A percentile compares a stretch with the other conserved stretches of the same genome.
These are phyloP conservation scores for Craseonycteris thonglongyai DNA, from an alignment of 2,113 vertebrate genomes.

Conservation along the genomic window DNA sequence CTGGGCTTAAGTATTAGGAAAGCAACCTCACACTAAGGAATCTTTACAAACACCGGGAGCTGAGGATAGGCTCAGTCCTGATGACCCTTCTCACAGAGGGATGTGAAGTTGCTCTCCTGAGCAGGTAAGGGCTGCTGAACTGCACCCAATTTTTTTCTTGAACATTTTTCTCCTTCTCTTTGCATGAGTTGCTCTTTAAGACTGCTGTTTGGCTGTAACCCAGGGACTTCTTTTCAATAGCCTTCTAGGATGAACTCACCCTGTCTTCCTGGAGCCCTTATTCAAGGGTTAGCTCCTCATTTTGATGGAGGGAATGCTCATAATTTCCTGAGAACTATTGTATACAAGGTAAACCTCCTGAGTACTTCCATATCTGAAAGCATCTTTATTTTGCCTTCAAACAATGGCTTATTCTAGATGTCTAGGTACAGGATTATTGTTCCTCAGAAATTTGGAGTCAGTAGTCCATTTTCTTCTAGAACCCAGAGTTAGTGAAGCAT, in stretches of 20 bases:
- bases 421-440: not conserved
- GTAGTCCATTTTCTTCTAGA: not conserved
- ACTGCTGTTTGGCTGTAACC: not conserved
- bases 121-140: not conserved
- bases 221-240: not conserved
- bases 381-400: not conserved
- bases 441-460: not conserved
- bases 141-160: not conserved
- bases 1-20: not conserved
- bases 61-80: not conserved
- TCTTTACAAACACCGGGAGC: not conserved
- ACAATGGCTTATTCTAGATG: not conserved
- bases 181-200: not conserved
- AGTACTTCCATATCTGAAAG: not conserved
- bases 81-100: not conserved
- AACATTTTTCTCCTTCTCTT: not conserved
- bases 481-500: not conserved
- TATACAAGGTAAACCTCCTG: not conserved
- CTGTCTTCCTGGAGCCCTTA: not conserved
- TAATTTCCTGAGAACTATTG: not conserved
- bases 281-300: not conserved
- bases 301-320: not conserved
- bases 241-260: not conserved
- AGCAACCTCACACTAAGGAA: not conserved
- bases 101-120: not conserved